Evolutionary conservation across 2,797 vertebrate genomes (phyloP).

Genomic region (Esox lucius): DNA sequence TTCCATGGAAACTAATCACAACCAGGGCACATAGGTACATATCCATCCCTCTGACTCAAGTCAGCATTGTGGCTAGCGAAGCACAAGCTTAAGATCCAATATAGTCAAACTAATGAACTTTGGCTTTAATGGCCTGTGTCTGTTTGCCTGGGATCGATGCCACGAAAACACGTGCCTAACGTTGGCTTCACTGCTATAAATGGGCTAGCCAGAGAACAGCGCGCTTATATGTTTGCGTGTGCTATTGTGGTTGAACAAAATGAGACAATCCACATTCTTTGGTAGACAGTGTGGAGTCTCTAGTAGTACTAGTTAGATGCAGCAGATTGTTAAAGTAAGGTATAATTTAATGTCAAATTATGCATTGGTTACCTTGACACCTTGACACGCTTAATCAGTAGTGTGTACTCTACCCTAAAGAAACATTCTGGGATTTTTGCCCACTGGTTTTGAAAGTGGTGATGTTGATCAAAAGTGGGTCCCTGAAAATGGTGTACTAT

Average conservation of each 20-base stretch:
- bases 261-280: not conserved
- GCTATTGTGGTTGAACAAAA: slow-evolving; percentile 2
- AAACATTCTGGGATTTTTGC: too few species aligned
- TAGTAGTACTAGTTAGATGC: not conserved
- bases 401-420: not conserved
- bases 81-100: not conserved
- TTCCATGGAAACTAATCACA: not conserved
- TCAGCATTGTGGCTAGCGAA: not conserved
- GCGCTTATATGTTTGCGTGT: not conserved
- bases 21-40: not conserved
- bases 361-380: not conserved
- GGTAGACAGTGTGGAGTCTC: not conserved
- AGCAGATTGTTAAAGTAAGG: not conserved
- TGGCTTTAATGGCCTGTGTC: not conserved
- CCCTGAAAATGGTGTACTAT: too few species aligned
- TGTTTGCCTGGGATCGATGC: slow-evolving; percentile 7
- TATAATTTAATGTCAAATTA: not conserved
- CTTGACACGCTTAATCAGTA: not conserved
- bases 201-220: not conserved
- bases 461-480: too few species aligned
- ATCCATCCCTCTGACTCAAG: not conserved
- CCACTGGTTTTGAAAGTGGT: too few species aligned
- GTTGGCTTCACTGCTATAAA: not conserved
- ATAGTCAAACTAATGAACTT: not conserved
- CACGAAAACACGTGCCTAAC: not conserved